Evolutionary conservation across 2,113 vertebrate species (phyloP).

Genomic region (Jaculus jaculus): DNA sequence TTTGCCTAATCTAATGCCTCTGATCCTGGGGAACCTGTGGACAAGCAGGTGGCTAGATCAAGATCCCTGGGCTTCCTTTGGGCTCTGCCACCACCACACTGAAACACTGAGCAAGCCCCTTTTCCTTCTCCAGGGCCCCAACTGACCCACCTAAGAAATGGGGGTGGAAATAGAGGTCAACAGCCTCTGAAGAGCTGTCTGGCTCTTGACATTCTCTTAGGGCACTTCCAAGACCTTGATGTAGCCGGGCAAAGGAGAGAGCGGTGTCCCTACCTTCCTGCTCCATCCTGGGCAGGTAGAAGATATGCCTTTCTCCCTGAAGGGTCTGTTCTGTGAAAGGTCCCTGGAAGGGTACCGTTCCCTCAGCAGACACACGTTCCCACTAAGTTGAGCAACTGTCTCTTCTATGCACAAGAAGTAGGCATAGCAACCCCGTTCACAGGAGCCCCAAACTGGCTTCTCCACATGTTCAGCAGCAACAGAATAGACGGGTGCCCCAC

Average conservation of each 20-base stretch:
- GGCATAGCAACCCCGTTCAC: rapidly evolving
- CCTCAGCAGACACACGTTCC: rapidly evolving
- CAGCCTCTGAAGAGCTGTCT: background rate
- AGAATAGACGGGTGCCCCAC: rapidly evolving
- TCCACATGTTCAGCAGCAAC: rapidly evolving
- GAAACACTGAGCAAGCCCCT: background rate
- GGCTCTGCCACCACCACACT: background rate
- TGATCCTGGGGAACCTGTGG: rapidly evolving
- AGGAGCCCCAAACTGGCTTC: background rate
- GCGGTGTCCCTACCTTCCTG: background rate
- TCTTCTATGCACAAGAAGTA: background rate
- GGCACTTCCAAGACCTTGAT: background rate
- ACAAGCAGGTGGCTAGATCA: background rate
- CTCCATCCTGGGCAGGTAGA: too few relatives aligned
- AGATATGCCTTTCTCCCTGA: background rate
- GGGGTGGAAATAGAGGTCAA: background rate
- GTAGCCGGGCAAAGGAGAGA: background rate
- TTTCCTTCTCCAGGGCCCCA: background rate
- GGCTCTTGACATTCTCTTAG: background rate
- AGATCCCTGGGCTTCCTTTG: background rate
- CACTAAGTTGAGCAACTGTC: rapidly evolving
- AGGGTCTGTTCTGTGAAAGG: background rate
- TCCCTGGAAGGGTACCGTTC: too few relatives aligned
- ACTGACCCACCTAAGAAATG: background rate
- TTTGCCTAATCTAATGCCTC: background rate